phyloP scores from a whole-genome alignment of 2,797 vertebrate species.

The Falco novaeseelandiae region DNA sequence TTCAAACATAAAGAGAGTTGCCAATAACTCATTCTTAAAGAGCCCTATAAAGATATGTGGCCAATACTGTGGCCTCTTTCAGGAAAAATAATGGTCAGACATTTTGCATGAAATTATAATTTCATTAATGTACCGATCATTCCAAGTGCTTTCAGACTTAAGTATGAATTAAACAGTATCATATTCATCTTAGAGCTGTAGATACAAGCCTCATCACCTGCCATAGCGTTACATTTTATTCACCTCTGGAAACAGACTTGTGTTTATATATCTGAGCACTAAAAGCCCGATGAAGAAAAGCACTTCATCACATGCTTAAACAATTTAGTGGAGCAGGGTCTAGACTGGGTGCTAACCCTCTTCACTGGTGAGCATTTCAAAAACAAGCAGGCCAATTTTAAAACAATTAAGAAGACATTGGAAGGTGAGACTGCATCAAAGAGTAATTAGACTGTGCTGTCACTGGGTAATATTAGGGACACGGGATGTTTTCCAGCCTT shows the following conservation, averaged over 20 bases:
- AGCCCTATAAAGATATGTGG: conserved; percentile 31
- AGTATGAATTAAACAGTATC: conserved; percentile 56
- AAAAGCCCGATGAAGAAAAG: background rate
- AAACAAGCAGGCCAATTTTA: conserved; percentile 29
- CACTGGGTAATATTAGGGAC: background rate
- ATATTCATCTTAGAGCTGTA: conserved; percentile 56
- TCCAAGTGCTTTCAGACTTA: conserved; percentile 65
- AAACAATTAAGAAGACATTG: background rate
- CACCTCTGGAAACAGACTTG: background rate
- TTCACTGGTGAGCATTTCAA: background rate
- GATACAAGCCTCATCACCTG: conserved; percentile 21
- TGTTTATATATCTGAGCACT: background rate
- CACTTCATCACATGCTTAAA: background rate
- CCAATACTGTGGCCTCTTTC: conserved; percentile 33
- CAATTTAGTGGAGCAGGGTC: background rate
- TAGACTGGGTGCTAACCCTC: background rate
- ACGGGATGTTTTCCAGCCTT: background rate
- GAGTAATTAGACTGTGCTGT: background rate
- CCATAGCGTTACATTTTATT: conserved; percentile 12
- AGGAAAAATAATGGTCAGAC: conserved; percentile 48
- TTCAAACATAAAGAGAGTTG: conserved; percentile 47
- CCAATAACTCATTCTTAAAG: conserved; percentile 55
- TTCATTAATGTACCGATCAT: conserved; percentile 53
- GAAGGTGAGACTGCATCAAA: background rate
- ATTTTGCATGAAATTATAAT: conserved; percentile 62